Percentiles rank a stretch among this genome's conserved stretches.
Conservation (phyloP, 2,797 vertebrate species). For the Holocentrus rufus region DNA sequence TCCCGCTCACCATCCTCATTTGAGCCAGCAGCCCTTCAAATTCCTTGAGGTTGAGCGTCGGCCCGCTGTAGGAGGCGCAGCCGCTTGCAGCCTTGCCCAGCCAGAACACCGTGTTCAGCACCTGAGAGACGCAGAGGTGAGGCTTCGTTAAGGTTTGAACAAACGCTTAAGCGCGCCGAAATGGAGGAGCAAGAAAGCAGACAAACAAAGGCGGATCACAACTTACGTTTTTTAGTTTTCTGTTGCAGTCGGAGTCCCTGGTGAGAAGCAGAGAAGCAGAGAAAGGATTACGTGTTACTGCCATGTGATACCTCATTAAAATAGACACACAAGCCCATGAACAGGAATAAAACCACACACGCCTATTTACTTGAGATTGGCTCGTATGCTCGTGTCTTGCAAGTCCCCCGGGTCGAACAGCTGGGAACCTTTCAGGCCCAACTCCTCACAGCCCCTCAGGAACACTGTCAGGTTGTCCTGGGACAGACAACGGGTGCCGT, state of each 20-base stretch:
- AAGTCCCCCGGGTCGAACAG: slow-evolving; percentile 97
- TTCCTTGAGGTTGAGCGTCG: slow-evolving; percentile 92
- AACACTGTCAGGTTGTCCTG: slow-evolving; percentile 97
- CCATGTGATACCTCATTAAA: background rate
- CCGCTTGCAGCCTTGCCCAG: slow-evolving; percentile 92
- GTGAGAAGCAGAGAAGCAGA: slow-evolving; percentile 29
- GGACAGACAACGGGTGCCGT: slow-evolving; percentile 39
- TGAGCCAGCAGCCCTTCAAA: slow-evolving; percentile 95
- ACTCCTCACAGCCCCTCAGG: slow-evolving; percentile 94
- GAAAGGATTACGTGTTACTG: slow-evolving; percentile 23
- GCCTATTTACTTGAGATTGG: slow-evolving; percentile 87
- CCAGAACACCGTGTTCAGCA: slow-evolving; percentile 98
- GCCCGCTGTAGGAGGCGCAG: slow-evolving; percentile 88
- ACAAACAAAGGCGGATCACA: background rate
- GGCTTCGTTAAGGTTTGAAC: background rate
- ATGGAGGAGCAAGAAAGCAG: background rate
- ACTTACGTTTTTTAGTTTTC: slow-evolving; percentile 97
- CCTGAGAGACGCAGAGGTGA: slow-evolving; percentile 77
- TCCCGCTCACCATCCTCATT: slow-evolving; percentile 90
- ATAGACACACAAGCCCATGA: background rate
- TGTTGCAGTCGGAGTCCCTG: slow-evolving; percentile 89
- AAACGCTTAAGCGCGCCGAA: background rate
- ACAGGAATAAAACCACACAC: background rate
- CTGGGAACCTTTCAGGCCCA: slow-evolving; percentile 95
- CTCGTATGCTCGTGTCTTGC: slow-evolving; percentile 91